Evolutionary conservation across 2,113 vertebrate genomes (phyloP).

Genomic region (Holacanthus passer): DNA sequence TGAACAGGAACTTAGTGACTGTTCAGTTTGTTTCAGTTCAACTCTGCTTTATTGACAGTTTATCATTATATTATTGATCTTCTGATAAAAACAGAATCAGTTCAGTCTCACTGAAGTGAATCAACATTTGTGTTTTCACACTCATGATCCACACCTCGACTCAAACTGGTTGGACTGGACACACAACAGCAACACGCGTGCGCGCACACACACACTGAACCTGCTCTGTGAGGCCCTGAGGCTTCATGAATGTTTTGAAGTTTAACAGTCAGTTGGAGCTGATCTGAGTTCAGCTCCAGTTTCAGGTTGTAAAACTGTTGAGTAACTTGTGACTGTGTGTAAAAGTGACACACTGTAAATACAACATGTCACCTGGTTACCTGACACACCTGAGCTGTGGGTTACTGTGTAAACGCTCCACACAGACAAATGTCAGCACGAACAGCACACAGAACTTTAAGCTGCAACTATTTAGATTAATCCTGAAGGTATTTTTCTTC

Average conservation of each 20-base stretch:
- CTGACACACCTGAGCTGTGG: constrained; percentile 8
- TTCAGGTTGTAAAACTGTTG: constrained; percentile 13
- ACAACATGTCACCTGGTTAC: neutral
- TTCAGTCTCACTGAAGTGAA: neutral
- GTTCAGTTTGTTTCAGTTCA: too few relatives aligned
- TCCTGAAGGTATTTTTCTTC: too few relatives aligned
- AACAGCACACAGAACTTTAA: too few relatives aligned
- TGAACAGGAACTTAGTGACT: too few relatives aligned
- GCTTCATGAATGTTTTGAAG: neutral
- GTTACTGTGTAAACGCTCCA: neutral
- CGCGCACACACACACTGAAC: constrained; percentile 6
- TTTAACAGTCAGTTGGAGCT: neutral
- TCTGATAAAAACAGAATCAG: neutral
- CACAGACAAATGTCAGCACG: neutral
- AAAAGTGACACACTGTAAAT: neutral
- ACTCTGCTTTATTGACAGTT: neutral
- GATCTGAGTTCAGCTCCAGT: neutral
- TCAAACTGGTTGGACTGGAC: constrained; percentile 59
- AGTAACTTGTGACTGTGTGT: neutral
- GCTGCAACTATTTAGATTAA: too few relatives aligned
- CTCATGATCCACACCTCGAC: neutral
- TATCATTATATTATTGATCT: neutral
- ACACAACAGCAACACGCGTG: constrained; percentile 17
- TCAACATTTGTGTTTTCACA: constrained; percentile 15
- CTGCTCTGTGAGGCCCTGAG: neutral